These are phyloP conservation scores for Babyrousa celebensis DNA, from an alignment of 2,797 vertebrate species.

Conservation along the genomic window DNA sequence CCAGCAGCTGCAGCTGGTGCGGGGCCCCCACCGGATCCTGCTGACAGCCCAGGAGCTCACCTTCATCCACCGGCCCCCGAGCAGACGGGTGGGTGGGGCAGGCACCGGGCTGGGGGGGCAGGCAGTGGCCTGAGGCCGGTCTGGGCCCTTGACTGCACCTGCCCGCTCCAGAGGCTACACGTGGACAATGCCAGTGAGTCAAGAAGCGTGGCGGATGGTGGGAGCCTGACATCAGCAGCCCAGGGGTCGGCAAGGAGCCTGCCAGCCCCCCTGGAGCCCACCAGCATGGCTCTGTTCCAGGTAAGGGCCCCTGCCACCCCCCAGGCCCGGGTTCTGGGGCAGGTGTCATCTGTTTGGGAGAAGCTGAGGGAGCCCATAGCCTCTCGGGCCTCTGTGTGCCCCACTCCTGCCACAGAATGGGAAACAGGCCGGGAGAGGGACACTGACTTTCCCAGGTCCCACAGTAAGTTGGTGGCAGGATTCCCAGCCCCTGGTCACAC, in stretches of 20 bases:
- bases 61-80: constrained; percentile 94
- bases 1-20: constrained; percentile 94
- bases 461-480: neutral
- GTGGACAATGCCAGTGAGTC: constrained; percentile 93
- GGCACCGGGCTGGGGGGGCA: neutral
- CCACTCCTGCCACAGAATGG: neutral
- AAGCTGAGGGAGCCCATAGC: neutral
- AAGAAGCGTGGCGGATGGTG: constrained; percentile 67
- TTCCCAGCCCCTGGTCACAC: neutral
- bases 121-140: accelerated
- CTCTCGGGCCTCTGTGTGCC: neutral
- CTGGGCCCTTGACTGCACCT: neutral
- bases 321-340: neutral
- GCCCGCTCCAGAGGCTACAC: constrained; percentile 92
- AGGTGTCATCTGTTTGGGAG: neutral
- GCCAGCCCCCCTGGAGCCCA: constrained; percentile 92
- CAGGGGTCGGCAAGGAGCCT: constrained; percentile 93
- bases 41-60: constrained; percentile 95
- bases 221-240: constrained; percentile 89
- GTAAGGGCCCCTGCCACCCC: constrained; percentile 85
- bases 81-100: constrained; percentile 90
- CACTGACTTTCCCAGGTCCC: neutral
- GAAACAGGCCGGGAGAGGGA: neutral
- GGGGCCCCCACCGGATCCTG: constrained; percentile 94
- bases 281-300: constrained; percentile 95